These are phyloP conservation scores for Pollenia griseotomentosa DNA, from an alignment of 2,888 invertebrate species.

Conservation along the genomic window DNA sequence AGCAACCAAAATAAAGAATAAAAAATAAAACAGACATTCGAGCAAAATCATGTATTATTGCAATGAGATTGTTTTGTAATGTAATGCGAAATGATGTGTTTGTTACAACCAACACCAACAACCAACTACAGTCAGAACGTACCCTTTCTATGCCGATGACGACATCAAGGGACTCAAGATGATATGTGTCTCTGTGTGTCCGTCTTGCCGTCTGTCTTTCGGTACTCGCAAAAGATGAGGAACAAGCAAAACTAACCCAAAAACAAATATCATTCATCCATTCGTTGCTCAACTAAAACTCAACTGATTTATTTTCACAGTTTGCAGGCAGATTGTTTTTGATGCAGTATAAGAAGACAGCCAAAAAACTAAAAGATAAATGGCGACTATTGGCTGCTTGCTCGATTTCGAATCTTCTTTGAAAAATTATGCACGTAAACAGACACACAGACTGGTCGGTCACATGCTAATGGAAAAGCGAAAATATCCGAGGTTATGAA, in stretches of 20 bases:
- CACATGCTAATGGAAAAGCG: slow-evolving; percentile 34
- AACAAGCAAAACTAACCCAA: slow-evolving; percentile 58
- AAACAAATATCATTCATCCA: slow-evolving; percentile 67
- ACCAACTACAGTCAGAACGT: background rate
- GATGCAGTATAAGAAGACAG: slow-evolving; percentile 79
- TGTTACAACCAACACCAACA: slow-evolving; percentile 64
- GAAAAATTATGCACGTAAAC: slow-evolving; percentile 41
- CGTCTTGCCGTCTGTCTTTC: slow-evolving; percentile 23
- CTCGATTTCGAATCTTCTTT: slow-evolving; percentile 71
- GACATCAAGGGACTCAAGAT: slow-evolving; percentile 60
- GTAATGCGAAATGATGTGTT: slow-evolving; percentile 74
- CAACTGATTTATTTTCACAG: slow-evolving; percentile 84
- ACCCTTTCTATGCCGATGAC: slow-evolving; percentile 60
- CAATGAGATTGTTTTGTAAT: slow-evolving; percentile 74
- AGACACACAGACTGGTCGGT: slow-evolving; percentile 14
- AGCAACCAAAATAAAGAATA: slow-evolving; percentile 43
- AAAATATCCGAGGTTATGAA: slow-evolving; percentile 31
- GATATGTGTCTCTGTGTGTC: slow-evolving; percentile 55
- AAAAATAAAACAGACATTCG: slow-evolving; percentile 46
- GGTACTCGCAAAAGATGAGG: slow-evolving; percentile 61
- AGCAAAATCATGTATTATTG: slow-evolving; percentile 72
- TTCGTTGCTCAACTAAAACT: slow-evolving; percentile 77
- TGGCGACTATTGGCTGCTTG: slow-evolving; percentile 79
- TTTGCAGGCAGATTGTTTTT: slow-evolving; percentile 82
- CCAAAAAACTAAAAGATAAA: slow-evolving; percentile 78